Conservation (phyloP, 2,888 invertebrate genomes). For the Aproaerema taeniolella region DNA sequence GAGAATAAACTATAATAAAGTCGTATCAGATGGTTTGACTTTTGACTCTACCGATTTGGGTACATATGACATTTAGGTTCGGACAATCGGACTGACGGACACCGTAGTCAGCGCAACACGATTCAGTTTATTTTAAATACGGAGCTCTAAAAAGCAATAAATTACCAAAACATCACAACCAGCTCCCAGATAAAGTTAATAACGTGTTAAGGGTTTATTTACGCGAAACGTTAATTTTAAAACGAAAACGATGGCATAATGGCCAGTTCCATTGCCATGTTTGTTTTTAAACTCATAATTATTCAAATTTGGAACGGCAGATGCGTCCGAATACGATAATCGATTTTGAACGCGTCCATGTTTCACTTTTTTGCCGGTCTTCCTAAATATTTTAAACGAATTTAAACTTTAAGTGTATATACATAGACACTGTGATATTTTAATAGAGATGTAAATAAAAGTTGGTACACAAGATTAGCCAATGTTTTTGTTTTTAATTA, state of each 20-base stretch:
- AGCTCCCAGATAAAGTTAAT: slow-evolving; percentile 28
- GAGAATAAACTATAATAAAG: too few relatives aligned
- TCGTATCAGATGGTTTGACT: too few relatives aligned
- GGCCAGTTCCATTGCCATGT: slow-evolving; percentile 25
- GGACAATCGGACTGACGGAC: neutral
- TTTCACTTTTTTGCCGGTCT: too few relatives aligned
- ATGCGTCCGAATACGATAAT: slow-evolving; percentile 56
- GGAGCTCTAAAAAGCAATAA: neutral
- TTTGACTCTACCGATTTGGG: too few relatives aligned
- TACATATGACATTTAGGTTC: too few relatives aligned
- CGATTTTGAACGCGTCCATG: slow-evolving; percentile 31
- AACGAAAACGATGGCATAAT: slow-evolving; percentile 9
- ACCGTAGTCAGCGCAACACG: neutral
- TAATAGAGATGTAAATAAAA: neutral
- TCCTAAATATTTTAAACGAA: too few relatives aligned
- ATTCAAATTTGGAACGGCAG: slow-evolving; percentile 71
- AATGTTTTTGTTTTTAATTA: slow-evolving; percentile 11
- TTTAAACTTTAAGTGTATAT: too few relatives aligned
- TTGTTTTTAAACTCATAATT: slow-evolving; percentile 60
- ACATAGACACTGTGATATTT: too few relatives aligned
- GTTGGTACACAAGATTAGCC: slow-evolving; percentile 6
- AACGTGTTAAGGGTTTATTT: slow-evolving; percentile 54
- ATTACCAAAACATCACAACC: slow-evolving; percentile 23
- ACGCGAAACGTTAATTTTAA: slow-evolving; percentile 53
- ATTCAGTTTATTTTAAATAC: neutral